These are phyloP conservation scores for Polymixis flavicincta DNA, from an alignment of 2,888 invertebrate species.

Conservation along the genomic window DNA sequence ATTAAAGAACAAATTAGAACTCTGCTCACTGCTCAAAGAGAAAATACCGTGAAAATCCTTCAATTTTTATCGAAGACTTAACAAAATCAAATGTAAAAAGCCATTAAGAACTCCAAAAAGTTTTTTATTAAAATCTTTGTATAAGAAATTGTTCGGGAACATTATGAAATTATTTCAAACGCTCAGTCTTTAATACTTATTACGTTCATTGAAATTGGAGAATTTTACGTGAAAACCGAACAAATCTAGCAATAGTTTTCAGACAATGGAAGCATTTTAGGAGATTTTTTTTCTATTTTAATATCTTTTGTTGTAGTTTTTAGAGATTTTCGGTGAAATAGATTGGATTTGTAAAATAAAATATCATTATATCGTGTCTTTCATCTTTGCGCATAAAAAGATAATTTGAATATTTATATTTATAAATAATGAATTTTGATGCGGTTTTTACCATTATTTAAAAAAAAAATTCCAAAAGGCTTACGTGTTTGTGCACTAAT, in stretches of 20 bases:
- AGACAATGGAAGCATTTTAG: slow-evolving; percentile 16
- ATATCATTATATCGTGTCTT: background rate
- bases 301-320: slow-evolving; percentile 12
- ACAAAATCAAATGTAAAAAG: slow-evolving; percentile 66
- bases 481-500: background rate
- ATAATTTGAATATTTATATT: background rate
- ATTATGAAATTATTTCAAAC: slow-evolving; percentile 63
- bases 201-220: slow-evolving; percentile 46
- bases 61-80: slow-evolving; percentile 57
- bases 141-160: slow-evolving; percentile 59
- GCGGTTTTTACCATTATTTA: too few relatives aligned
- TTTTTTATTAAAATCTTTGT: slow-evolving; percentile 67
- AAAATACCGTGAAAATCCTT: slow-evolving; percentile 48
- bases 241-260: slow-evolving; percentile 30
- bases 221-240: slow-evolving; percentile 29
- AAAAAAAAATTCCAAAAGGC: background rate
- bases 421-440: background rate
- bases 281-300: slow-evolving; percentile 5
- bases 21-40: slow-evolving; percentile 1
- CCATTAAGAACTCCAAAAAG: slow-evolving; percentile 62
- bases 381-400: background rate
- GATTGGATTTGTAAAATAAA: background rate
- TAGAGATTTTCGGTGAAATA: background rate
- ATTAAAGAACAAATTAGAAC: slow-evolving; percentile 6
- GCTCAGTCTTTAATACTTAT: slow-evolving; percentile 42